Evolutionary conservation across 1,140 invertebrate genomes (phyloP), one percentile per base, ranked within the genome.

Genomic region (Ditylenchus dipsaci): DNA sequence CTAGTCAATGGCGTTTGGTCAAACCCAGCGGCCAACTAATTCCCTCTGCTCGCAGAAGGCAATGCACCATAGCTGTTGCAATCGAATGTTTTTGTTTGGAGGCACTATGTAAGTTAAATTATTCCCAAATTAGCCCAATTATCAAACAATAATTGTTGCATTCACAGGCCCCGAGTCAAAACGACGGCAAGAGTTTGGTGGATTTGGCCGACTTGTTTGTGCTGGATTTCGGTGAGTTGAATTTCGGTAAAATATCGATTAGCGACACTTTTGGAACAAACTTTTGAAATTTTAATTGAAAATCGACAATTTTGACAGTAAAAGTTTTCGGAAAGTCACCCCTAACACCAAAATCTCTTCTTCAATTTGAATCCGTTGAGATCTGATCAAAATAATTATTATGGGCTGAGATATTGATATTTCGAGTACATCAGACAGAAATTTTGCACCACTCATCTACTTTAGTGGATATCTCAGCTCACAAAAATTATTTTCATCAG

Each of bases 51-150:
- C 83, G 91, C 43, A 85, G 91, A 76, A 84, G 91, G 49, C 91
- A 92, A 83, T 90, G 89, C 57, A 91, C 90, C 79, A 85, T 91
- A 74, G 84, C 90, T 3, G 86, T 90, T 72, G 86, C 21, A 86
- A 89, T 72, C 86, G 87, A 78, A 86, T 92, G 63, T 92, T 88
- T 79, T 84, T 93, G 45, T 93, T 93, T 85, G 91, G 91, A 42
- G 91, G 91, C 49, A 92, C 91, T 63, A 91, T 89, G 78, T 78
- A 23, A 53, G 73, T 42, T n/a, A n/a, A 29, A 1, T 27, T 13
- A 21, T 13, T 61, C 19, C 3, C 3, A 21, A 61, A 23, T 29
- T 30, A 29, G 1, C 1, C 19, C 21, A 45, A 11, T 26, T 62
- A 15, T 9, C 9, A 45, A 29, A 29, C 13, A 21, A 21, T 42